phyloP scores from a whole-genome alignment of 2,797 vertebrate species.

The Iguana delicatissima region DNA sequence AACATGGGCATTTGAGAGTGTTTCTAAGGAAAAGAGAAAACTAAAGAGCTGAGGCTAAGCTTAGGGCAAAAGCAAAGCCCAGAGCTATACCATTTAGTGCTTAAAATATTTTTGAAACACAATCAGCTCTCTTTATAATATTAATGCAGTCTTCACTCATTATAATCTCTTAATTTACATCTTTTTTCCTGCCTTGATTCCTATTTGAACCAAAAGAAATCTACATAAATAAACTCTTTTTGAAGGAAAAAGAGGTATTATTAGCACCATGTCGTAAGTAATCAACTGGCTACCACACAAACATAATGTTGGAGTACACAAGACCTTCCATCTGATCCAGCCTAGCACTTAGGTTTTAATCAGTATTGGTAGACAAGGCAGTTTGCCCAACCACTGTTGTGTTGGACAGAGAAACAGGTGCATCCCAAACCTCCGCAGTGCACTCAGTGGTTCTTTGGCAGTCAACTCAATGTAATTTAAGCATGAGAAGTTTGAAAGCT shows the following conservation, averaged over 20 bases:
- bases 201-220: not conserved
- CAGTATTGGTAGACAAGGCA: no score
- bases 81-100: not conserved
- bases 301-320: no score
- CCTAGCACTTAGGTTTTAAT: no score
- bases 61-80: slow-evolving; percentile 30
- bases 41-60: not conserved
- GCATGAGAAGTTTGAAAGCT: not conserved
- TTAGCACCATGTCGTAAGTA: not conserved
- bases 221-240: not conserved
- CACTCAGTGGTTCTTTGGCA: not conserved
- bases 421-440: not conserved
- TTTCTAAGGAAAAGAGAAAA: not conserved
- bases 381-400: not conserved
- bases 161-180: slow-evolving; percentile 40
- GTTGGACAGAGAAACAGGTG: no score
- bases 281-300: no score
- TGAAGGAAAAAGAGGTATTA: not conserved
- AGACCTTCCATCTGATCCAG: no score
- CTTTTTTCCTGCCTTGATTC: slow-evolving; percentile 42
- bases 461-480: not conserved
- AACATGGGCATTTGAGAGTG: not conserved
- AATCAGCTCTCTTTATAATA: slow-evolving; percentile 11
- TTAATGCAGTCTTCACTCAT: slow-evolving; percentile 51
- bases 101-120: not conserved